Evolutionary conservation across 2,113 vertebrate species (phyloP).

Genomic region (Desmodus rotundus): DNA sequence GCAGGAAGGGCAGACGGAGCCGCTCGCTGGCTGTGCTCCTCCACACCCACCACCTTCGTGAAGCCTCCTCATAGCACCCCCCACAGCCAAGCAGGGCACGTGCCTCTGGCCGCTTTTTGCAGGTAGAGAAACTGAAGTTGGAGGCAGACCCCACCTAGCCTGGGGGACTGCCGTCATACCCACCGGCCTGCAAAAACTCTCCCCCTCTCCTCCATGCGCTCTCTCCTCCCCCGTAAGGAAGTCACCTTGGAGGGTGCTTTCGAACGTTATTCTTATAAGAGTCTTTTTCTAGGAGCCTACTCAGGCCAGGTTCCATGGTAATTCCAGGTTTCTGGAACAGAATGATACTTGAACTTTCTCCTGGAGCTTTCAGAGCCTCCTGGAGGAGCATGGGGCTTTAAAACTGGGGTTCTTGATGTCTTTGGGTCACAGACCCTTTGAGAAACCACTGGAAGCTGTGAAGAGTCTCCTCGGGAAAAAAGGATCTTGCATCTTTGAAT

Average conservation of each 20-base stretch:
- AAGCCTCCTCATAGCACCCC: neutral
- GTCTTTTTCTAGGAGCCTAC: neutral
- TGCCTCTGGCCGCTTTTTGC: neutral
- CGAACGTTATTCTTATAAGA: neutral
- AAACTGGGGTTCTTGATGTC: neutral
- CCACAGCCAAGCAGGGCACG: neutral
- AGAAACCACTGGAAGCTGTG: neutral
- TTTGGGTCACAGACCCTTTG: neutral
- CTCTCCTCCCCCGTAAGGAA: neutral
- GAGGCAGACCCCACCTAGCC: neutral
- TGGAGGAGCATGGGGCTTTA: neutral
- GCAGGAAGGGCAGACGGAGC: neutral
- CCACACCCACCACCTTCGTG: neutral
- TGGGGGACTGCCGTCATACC: neutral
- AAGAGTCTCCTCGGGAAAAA: neutral
- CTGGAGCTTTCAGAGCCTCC: neutral
- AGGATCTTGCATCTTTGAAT: neutral
- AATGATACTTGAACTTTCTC: neutral
- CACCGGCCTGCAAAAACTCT: neutral
- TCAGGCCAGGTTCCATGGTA: neutral
- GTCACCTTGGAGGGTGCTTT: neutral
- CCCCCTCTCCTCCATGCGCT: fast-evolving
- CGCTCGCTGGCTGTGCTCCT: neutral
- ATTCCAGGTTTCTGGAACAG: neutral
- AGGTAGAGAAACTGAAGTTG: neutral